Conservation (phyloP, 53 echinoderm and acorn worm genomes). For the Henricia sp. region DNA sequence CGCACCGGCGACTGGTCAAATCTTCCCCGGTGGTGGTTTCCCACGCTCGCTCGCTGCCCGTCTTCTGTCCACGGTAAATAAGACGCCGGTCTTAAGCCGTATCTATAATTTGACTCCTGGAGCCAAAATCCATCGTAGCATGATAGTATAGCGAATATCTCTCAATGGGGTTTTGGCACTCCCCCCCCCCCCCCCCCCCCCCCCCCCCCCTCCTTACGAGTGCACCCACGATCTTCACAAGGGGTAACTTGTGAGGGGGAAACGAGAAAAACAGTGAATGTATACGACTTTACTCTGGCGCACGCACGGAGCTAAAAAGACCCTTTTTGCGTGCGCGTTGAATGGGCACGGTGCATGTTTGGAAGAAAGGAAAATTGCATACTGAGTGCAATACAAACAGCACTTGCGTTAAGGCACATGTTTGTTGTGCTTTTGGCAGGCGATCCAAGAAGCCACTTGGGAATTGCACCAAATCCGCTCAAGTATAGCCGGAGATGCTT, state of each 20-base stretch:
- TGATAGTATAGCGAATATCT: neutral
- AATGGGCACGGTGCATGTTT: conserved; percentile 43
- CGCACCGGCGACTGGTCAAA: conserved; percentile 40
- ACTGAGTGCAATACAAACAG: conserved; percentile 37
- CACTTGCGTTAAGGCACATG: conserved; percentile 1
- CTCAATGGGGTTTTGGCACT: neutral
- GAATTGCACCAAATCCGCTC: neutral
- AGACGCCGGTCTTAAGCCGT: conserved; percentile 44
- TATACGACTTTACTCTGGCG: too few relatives aligned
- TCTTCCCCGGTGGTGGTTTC: conserved; percentile 31
- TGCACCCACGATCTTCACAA: neutral
- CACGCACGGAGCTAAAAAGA: too few relatives aligned
- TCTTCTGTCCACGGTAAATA: conserved; percentile 38
- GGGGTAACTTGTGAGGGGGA: neutral
- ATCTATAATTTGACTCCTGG: conserved; percentile 37
- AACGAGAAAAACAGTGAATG: neutral
- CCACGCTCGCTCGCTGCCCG: conserved; percentile 4
- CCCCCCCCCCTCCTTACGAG: neutral
- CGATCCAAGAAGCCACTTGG: neutral
- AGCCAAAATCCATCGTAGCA: conserved; percentile 11
- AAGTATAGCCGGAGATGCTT: neutral
- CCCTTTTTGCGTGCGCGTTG: neutral
- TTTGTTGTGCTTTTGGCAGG: neutral
- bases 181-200: neutral
- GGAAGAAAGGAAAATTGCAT: conserved; percentile 33